Conservation (phyloP, 1,140 invertebrate genomes). For the Philaenus spumarius region DNA sequence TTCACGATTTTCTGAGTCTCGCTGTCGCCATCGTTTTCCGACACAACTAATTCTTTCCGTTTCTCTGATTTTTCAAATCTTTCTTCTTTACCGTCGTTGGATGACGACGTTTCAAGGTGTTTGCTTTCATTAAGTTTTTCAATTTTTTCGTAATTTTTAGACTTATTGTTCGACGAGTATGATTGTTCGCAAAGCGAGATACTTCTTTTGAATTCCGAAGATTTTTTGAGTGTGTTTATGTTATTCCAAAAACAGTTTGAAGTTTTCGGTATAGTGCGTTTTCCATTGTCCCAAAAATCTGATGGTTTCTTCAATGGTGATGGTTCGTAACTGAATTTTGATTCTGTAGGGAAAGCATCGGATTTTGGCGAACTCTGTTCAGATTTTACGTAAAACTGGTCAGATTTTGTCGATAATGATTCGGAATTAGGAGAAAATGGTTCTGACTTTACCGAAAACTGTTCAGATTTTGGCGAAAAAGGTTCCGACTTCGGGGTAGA, state of each 20-base stretch:
- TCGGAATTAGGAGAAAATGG: too few relatives aligned
- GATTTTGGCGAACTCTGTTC: not conserved
- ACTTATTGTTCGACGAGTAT: not conserved
- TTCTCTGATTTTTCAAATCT: constrained; percentile 5
- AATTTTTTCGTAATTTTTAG: not conserved
- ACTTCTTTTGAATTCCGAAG: constrained; percentile 4
- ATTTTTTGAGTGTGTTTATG: not conserved
- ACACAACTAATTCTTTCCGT: constrained; percentile 1
- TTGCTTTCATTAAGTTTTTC: constrained; percentile 8
- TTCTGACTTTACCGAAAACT: too few relatives aligned
- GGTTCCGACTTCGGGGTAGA: too few relatives aligned
- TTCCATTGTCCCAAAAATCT: not conserved
- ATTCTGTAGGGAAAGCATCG: not conserved
- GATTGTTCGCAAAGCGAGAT: not conserved
- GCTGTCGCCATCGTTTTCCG: not conserved
- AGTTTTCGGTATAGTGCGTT: not conserved
- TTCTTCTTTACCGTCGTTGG: constrained; percentile 7
- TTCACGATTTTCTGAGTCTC: not conserved
- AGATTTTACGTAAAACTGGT: too few relatives aligned
- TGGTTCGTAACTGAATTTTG: not conserved
- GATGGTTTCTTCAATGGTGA: constrained; percentile 1
- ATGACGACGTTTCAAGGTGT: not conserved
- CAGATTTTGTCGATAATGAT: too few relatives aligned
- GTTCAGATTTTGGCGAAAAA: too few relatives aligned
- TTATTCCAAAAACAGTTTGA: constrained; percentile 1